Conservation (phyloP, 2,113 vertebrate genomes). For the Himantopus leucocephalus region DNA sequence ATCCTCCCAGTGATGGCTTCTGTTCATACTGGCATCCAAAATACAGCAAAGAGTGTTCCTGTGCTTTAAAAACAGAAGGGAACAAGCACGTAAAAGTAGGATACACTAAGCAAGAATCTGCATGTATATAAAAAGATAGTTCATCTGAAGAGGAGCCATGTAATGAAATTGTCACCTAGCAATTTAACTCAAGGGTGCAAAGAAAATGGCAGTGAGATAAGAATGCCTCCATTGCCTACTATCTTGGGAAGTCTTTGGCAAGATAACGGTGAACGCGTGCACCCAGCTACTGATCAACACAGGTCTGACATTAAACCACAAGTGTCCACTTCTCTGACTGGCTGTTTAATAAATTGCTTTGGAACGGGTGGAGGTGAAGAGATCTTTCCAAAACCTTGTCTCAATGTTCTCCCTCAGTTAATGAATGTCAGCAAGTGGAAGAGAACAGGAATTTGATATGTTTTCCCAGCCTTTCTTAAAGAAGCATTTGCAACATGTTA, state of each 20-base stretch:
- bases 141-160: neutral
- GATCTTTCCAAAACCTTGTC: slow-evolving; percentile 37
- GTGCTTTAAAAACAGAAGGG: neutral
- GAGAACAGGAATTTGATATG: slow-evolving; percentile 45
- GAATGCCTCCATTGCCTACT: neutral
- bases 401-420: slow-evolving; percentile 33
- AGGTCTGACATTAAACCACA: slow-evolving; percentile 1
- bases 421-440: slow-evolving; percentile 60
- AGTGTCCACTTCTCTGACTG: slow-evolving; percentile 17
- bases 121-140: neutral
- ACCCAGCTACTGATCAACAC: neutral
- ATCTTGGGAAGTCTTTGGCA: neutral
- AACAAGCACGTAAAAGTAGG: neutral
- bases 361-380: neutral
- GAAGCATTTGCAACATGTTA: slow-evolving; percentile 49
- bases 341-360: slow-evolving; percentile 38
- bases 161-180: neutral
- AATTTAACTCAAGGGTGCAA: neutral
- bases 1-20: slow-evolving; percentile 11
- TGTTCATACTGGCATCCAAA: neutral
- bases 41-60: neutral
- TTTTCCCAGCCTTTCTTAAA: slow-evolving; percentile 51
- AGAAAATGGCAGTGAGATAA: neutral
- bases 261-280: neutral
- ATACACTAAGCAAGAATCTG: neutral